These are phyloP conservation scores for Microcebus griseorufus DNA, from an alignment of 2,113 vertebrate species.

Conservation along the genomic window DNA sequence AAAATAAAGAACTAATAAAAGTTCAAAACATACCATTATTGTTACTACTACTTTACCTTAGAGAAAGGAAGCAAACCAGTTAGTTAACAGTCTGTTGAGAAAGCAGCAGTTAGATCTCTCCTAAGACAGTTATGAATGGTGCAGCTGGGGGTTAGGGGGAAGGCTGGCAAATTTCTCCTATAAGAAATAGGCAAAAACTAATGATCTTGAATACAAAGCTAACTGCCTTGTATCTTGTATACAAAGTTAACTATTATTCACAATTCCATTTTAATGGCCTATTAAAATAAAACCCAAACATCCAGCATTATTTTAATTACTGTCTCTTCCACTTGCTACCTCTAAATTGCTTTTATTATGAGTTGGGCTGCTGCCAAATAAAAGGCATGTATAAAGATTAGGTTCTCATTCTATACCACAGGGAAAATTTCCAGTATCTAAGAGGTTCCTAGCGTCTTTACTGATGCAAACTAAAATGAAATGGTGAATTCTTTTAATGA, in stretches of 20 bases:
- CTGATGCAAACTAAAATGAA: background rate
- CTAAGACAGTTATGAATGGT: background rate
- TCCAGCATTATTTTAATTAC: conserved; percentile 39
- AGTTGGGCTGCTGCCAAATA: background rate
- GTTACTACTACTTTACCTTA: background rate
- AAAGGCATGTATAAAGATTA: background rate
- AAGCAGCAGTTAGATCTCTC: background rate
- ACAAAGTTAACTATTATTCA: conserved; percentile 30
- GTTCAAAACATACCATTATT: background rate
- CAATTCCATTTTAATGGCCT: conserved; percentile 46
- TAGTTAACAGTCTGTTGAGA: background rate
- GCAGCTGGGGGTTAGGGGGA: background rate
- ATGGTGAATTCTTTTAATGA: background rate
- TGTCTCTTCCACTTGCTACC: background rate
- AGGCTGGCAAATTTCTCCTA: background rate
- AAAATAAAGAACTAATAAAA: conserved; percentile 8
- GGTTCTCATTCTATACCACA: background rate
- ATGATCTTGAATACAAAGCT: too few species aligned
- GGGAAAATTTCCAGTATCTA: background rate
- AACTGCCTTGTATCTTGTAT: too few species aligned
- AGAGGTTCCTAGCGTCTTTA: background rate
- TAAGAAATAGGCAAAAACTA: conserved; percentile 19
- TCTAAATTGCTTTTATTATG: background rate
- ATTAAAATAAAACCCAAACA: conserved; percentile 50
- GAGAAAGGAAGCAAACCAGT: background rate